Evolutionary conservation across 2,888 invertebrate species (phyloP).

Genomic region (Odiellus spinosus): DNA sequence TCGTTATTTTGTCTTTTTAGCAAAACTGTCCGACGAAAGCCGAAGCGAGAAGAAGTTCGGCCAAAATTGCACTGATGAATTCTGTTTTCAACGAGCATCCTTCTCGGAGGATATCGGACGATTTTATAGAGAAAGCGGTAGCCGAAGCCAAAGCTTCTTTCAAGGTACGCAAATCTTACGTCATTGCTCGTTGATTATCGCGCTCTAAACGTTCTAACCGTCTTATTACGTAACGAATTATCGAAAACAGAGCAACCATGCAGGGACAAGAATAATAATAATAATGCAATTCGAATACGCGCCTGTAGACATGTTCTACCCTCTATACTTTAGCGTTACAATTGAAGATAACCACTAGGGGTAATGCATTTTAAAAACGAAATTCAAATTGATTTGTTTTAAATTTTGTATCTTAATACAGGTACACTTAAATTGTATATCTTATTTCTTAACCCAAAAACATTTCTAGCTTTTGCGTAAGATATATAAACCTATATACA

Average conservation of each 20-base stretch:
- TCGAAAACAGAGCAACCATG: not conserved
- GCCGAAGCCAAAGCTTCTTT: constrained; percentile 77
- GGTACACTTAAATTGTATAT: no score
- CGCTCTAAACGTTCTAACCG: not conserved
- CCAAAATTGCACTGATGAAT: constrained; percentile 91
- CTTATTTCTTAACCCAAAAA: no score
- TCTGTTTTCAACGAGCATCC: constrained; percentile 93
- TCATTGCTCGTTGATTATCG: constrained; percentile 31
- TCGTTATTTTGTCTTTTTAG: constrained; percentile 16
- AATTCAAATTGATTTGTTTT: no score
- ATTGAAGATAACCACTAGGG: no score
- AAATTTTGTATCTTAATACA: no score
- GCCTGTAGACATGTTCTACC: no score
- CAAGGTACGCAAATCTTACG: constrained; percentile 41
- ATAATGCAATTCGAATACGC: no score
- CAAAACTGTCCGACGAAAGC: constrained; percentile 89
- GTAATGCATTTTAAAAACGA: no score
- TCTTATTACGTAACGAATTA: not conserved
- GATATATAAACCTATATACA: no score
- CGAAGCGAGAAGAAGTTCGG: constrained; percentile 80
- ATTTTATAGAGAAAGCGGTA: constrained; percentile 84
- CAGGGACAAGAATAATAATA: no score
- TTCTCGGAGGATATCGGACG: constrained; percentile 74
- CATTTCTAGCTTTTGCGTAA: no score
- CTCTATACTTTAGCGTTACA: no score